These are phyloP conservation scores for Philereme vetulata DNA, from an alignment of 2,888 invertebrate species.

Conservation along the genomic window DNA sequence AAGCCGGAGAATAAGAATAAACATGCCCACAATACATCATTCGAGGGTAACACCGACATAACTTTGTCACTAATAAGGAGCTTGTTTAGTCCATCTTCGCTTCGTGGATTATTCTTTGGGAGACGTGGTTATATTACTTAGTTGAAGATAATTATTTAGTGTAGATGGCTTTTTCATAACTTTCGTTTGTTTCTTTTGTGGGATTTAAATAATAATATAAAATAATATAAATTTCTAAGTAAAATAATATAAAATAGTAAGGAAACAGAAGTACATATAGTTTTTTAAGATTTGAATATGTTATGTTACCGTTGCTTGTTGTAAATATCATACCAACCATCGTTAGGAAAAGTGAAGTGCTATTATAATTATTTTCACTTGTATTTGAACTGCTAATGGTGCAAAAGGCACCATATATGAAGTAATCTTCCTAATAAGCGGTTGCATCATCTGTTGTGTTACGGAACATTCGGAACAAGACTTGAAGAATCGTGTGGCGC, in stretches of 20 bases:
- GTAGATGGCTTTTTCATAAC: neutral
- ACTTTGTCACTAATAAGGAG: slow-evolving; percentile 15
- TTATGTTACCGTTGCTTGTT: no score
- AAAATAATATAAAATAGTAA: neutral
- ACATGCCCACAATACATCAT: slow-evolving; percentile 3
- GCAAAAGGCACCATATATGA: slow-evolving; percentile 30
- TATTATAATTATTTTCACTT: neutral
- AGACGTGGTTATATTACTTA: neutral
- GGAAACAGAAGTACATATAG: neutral
- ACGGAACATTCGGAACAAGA: slow-evolving; percentile 48
- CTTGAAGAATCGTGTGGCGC: slow-evolving; percentile 37
- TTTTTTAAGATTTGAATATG: no score
- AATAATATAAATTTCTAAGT: no score
- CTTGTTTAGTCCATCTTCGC: slow-evolving; percentile 10
- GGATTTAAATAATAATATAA: no score
- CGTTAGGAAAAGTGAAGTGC: no score
- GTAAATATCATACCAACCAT: no score
- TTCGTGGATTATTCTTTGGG: neutral
- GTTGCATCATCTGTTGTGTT: slow-evolving; percentile 42
- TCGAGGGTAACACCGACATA: slow-evolving; percentile 4
- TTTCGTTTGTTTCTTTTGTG: neutral
- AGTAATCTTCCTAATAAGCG: slow-evolving; percentile 42
- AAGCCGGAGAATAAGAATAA: neutral
- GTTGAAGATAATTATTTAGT: neutral
- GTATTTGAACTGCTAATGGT: slow-evolving; percentile 15